These are phyloP conservation scores for Phoebastria nigripes DNA, from an alignment of 2,797 vertebrate genomes.

Conservation along the genomic window DNA sequence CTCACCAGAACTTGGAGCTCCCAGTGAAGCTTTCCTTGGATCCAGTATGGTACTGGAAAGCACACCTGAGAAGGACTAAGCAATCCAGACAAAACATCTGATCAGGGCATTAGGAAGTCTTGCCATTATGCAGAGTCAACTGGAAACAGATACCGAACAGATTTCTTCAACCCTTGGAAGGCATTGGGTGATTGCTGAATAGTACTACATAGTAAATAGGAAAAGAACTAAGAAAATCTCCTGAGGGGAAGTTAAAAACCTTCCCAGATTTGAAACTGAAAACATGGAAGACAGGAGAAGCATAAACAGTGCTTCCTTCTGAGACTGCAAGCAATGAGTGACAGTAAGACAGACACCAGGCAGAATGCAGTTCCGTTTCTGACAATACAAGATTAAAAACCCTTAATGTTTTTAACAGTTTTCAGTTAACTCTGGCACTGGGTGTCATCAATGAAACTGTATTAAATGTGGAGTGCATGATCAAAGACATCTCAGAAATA, in stretches of 20 bases:
- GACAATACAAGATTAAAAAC: neutral
- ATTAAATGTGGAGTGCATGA: neutral
- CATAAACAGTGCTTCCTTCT: neutral
- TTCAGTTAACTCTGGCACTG: neutral
- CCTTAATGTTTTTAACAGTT: neutral
- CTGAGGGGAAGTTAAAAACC: neutral
- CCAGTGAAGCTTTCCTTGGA: neutral
- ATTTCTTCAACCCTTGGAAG: neutral
- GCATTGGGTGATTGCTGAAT: neutral
- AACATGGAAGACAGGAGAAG: neutral
- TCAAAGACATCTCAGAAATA: neutral
- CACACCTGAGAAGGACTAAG: neutral
- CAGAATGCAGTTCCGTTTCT: neutral
- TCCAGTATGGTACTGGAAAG: neutral
- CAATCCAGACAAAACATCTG: neutral
- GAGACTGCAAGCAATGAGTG: neutral
- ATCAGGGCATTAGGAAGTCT: neutral
- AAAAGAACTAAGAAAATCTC: neutral
- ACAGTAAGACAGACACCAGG: neutral
- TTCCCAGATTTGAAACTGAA: neutral
- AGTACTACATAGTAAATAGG: neutral
- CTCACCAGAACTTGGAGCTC: neutral
- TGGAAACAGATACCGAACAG: neutral
- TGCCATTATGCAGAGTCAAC: neutral
- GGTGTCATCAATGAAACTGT: neutral